Conservation (phyloP, 2,888 invertebrate genomes). For the Ochropleura leucogaster region DNA sequence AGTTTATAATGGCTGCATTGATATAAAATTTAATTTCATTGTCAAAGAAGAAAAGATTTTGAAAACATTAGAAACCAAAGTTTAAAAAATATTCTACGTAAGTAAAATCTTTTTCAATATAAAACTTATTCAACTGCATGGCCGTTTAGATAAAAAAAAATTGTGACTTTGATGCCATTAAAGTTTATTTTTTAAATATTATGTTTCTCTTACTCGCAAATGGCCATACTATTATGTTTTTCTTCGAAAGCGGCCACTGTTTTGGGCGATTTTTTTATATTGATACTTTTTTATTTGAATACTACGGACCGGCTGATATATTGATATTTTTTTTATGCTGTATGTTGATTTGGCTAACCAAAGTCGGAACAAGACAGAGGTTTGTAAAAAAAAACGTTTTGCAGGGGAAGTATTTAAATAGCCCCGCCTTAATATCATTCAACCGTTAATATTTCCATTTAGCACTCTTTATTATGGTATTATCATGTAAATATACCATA, state of each 20-base stretch:
- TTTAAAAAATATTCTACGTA: neutral
- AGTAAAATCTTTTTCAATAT: slow-evolving; percentile 8
- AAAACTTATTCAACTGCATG: slow-evolving; percentile 2
- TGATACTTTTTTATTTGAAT: neutral
- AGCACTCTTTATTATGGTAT: neutral
- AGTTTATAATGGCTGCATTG: neutral
- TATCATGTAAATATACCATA: neutral
- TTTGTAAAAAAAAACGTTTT: neutral
- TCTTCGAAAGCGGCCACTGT: neutral
- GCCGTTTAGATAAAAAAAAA: slow-evolving; percentile 9
- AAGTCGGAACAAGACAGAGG: neutral
- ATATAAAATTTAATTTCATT: neutral
- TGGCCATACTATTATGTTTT: slow-evolving; percentile 2
- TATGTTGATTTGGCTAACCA: neutral
- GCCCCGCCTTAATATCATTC: neutral
- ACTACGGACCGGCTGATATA: neutral
- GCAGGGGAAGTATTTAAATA: neutral
- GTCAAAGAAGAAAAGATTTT: neutral
- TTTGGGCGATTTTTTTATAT: neutral
- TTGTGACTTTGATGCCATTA: slow-evolving; percentile 15
- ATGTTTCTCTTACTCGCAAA: neutral
- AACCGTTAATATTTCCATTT: neutral
- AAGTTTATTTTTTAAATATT: slow-evolving; percentile 1
- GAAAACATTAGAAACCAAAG: neutral
- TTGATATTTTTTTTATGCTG: neutral